A percentile compares a stretch with the other conserved stretches of the same genome.
Evolutionary conservation across 2,888 invertebrate genomes (phyloP).

Genomic region (Patella pellucida): DNA sequence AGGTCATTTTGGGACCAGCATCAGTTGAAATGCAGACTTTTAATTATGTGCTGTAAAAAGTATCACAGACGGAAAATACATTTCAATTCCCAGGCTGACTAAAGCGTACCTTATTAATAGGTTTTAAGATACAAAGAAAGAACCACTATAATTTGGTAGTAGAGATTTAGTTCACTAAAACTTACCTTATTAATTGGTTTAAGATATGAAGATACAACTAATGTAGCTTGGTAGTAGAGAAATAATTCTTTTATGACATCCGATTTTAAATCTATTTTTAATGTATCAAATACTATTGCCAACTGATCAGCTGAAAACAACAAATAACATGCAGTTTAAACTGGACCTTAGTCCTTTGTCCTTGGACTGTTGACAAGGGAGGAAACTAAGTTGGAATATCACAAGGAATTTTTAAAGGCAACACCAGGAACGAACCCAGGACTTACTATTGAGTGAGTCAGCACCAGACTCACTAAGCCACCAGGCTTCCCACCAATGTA

Average conservation of each 20-base stretch:
- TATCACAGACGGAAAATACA: neutral
- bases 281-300: constrained; percentile 66
- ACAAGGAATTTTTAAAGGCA: no score
- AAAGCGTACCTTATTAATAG: constrained; percentile 60
- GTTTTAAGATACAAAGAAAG: constrained; percentile 63
- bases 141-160: constrained; percentile 66
- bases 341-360: neutral
- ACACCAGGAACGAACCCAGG: no score
- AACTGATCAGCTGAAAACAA: constrained; percentile 60
- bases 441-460: no score
- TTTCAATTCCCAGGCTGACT: neutral
- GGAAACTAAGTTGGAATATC: no score
- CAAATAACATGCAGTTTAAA: neutral
- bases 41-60: neutral
- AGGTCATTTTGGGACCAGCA: no score
- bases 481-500: no score
- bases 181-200: constrained; percentile 66
- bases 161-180: constrained; percentile 43
- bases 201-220: constrained; percentile 61
- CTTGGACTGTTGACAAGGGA: no score
- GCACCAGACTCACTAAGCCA: no score
- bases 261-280: constrained; percentile 65
- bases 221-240: constrained; percentile 66
- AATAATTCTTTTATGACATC: constrained; percentile 65
- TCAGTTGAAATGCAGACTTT: no score